Conservation (phyloP, 2,797 vertebrate species). For the Malurus leucopterus region DNA sequence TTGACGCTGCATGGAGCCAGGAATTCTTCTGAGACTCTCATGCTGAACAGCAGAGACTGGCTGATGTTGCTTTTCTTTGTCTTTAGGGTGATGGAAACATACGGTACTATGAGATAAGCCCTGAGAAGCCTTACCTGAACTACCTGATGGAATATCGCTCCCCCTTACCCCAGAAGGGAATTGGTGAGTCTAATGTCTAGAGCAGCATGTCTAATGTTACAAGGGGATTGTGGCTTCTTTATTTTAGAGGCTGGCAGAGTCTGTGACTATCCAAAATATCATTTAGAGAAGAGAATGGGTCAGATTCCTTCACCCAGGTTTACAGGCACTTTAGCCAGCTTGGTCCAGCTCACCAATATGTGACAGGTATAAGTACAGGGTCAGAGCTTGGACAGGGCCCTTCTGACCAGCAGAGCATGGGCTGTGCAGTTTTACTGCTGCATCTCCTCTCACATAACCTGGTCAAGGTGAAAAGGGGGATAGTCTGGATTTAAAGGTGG, state of each 20-base stretch:
- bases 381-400: neutral
- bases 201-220: neutral
- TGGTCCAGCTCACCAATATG: neutral
- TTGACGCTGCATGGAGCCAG: neutral
- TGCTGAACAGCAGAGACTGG: neutral
- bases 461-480: neutral
- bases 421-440: neutral
- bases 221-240: neutral
- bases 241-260: neutral
- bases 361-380: neutral
- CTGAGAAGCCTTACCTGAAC: conserved; percentile 88
- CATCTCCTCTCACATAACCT: neutral
- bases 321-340: neutral
- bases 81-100: conserved; percentile 94
- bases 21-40: neutral
- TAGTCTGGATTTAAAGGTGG: neutral
- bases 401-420: neutral
- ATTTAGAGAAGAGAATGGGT: neutral
- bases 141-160: conserved; percentile 90
- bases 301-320: neutral
- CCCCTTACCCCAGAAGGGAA: conserved; percentile 88
- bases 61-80: neutral
- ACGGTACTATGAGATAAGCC: conserved; percentile 91
- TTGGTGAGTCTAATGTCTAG: conserved; percentile 77
- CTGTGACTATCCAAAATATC: neutral